Base-by-base conservation (phyloP, 2,113 vertebrate species). In the Miniopterus natalensis region DNA sequence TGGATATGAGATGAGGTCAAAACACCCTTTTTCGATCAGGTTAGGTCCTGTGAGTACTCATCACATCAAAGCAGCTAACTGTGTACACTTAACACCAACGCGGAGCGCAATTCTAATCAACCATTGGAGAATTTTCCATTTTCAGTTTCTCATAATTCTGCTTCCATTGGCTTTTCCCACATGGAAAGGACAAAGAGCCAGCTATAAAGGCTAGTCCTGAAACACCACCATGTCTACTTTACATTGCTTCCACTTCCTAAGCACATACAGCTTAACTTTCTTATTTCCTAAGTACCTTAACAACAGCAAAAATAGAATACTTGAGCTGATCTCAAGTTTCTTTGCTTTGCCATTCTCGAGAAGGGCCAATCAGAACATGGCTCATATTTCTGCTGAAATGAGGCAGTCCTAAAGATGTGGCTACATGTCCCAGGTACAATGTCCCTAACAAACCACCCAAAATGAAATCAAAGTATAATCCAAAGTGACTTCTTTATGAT, bases 401-500 rank as follows among this genome's bases (percentile, higher is more conserved):
- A 87, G 65, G 1, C 94, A 92, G 21, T 83, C 15, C 31, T 61
- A 42, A 77, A 66, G 59, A 94, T 51, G 31, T 81, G 25, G 63
- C 49, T 61, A 77, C 70, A 87, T 81, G 17, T 53, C 7, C 63
- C 55, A 86, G 91, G 36, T 86, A 55, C 21, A 73, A 73, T 93
- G 25, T 88, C 68, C 29, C 47, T 81, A 61, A 18, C 31, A 55
- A 0, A 53, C 5, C 40, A 18, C 23, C 23, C 13, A 96, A 93
- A 94, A 92, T 77, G 42, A 87, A 95, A 95, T 83, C 31, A 93
- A 77, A 89, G 17, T 40, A n/a, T n/a, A 81, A 87, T 71, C 14
- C n/a, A 80, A 71, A 95, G 59, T 45, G 42, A 93, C 75, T 95
- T 42, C 36, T 65, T 93, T 93, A 77, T 65, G 88, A 83, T 85